phyloP scores from a whole-genome alignment of 2,797 vertebrate genomes.

The Peromyscus melanophrys region DNA sequence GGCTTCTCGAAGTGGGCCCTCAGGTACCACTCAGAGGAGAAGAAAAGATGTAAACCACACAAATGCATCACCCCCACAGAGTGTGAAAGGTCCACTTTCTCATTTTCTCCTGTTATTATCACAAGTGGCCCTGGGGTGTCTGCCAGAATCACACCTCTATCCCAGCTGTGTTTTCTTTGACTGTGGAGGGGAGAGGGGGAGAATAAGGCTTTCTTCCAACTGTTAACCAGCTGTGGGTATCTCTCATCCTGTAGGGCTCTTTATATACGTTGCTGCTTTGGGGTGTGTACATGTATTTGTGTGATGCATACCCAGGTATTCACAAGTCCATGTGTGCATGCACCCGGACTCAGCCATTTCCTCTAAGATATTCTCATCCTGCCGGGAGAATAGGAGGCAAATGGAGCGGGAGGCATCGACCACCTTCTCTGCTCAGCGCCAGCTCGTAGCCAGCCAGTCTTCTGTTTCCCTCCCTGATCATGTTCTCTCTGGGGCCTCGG shows the following conservation, averaged over 20 bases:
- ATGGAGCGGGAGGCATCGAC: too few relatives aligned
- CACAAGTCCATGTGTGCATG: background rate
- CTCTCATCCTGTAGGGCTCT: background rate
- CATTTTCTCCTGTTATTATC: background rate
- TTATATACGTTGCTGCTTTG: background rate
- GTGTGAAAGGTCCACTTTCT: background rate
- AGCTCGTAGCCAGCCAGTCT: background rate
- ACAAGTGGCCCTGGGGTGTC: background rate
- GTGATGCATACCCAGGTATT: background rate
- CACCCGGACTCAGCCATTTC: accelerated
- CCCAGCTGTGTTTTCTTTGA: background rate
- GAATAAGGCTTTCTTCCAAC: background rate
- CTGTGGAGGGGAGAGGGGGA: background rate
- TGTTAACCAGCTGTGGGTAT: background rate
- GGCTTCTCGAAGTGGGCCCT: background rate
- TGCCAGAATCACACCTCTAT: background rate
- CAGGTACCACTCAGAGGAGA: background rate
- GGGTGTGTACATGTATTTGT: background rate
- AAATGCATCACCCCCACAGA: accelerated
- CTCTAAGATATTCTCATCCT: background rate
- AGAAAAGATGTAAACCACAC: background rate
- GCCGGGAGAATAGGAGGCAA: background rate
- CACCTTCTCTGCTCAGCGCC: accelerated
- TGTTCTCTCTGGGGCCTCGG: background rate
- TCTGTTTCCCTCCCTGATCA: background rate